A percentile compares a stretch with the other conserved stretches of the same genome.
Conservation (phyloP, 2,888 invertebrate species). For the Pammene fasciana region DNA sequence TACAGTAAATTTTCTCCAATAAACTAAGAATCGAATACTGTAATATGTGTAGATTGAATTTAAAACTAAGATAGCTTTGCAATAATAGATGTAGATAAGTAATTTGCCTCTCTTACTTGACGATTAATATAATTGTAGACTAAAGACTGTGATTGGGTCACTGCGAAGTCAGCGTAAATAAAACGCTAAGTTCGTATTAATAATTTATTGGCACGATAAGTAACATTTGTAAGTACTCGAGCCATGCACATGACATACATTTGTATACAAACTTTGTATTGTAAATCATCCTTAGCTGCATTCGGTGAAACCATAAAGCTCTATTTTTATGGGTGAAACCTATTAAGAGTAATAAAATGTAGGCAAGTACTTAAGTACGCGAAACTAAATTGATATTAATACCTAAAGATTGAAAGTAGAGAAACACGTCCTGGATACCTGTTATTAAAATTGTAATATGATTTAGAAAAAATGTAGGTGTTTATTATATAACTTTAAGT, state of each 20-base stretch:
- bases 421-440: neutral
- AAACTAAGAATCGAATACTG: neutral
- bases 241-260: conserved; percentile 20
- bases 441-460: too few species aligned
- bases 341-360: neutral
- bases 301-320: conserved; percentile 9
- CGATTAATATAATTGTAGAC: neutral
- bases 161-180: conserved; percentile 47
- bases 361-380: neutral
- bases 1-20: conserved; percentile 23
- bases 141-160: conserved; percentile 24
- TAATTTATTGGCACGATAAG: conserved; percentile 51
- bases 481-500: neutral
- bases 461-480: neutral
- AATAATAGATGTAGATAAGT: neutral
- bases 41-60: neutral
- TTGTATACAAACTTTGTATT: neutral
- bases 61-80: neutral
- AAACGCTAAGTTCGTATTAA: conserved; percentile 49
- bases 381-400: neutral
- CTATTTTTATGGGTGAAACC: too few species aligned
- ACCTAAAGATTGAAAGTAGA: neutral
- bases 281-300: conserved; percentile 13
- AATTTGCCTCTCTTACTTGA: neutral
- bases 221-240: conserved; percentile 5